phyloP scores from a whole-genome alignment of 1,140 invertebrate species.

The Bradysia coprophila region DNA sequence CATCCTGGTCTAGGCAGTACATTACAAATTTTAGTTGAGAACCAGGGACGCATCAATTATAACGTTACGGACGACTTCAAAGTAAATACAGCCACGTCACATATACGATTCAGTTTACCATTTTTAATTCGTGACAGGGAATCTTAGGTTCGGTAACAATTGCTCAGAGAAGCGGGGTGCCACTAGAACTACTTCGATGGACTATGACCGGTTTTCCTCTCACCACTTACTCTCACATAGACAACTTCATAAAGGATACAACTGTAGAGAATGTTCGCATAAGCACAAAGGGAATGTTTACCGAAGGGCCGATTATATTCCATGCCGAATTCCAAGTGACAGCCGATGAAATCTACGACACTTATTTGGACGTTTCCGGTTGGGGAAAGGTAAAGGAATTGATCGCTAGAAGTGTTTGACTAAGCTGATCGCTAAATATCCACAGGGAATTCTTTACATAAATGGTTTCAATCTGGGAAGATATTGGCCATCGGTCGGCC shows the following conservation, averaged over 20 bases:
- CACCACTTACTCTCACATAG: neutral
- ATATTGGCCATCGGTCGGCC: slow-evolving; percentile 40
- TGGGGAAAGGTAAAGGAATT: slow-evolving; percentile 44
- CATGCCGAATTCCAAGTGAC: neutral
- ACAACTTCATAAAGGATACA: neutral
- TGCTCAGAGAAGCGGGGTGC: neutral
- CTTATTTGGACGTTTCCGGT: slow-evolving; percentile 35
- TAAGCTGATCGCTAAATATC: too few species aligned
- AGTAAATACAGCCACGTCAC: slow-evolving; percentile 1
- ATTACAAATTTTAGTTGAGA: slow-evolving; percentile 53
- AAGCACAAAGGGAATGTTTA: neutral
- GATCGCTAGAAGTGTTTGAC: too few species aligned
- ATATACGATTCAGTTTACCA: neutral
- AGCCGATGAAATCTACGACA: slow-evolving; percentile 24
- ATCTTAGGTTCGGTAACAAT: neutral
- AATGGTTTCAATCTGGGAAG: slow-evolving; percentile 38
- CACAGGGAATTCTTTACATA: slow-evolving; percentile 19
- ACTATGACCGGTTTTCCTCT: slow-evolving; percentile 4
- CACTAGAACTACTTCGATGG: neutral
- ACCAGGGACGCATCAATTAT: slow-evolving; percentile 55
- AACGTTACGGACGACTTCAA: slow-evolving; percentile 45
- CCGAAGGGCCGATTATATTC: neutral
- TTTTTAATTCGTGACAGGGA: too few species aligned
- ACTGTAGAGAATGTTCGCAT: neutral
- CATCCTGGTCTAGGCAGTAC: slow-evolving; percentile 24